Percentiles rank a stretch among this genome's conserved stretches.
These are phyloP conservation scores for Akabosia matsudoensis DNA, from an alignment of 1,140 invertebrate genomes.

Conservation along the genomic window DNA sequence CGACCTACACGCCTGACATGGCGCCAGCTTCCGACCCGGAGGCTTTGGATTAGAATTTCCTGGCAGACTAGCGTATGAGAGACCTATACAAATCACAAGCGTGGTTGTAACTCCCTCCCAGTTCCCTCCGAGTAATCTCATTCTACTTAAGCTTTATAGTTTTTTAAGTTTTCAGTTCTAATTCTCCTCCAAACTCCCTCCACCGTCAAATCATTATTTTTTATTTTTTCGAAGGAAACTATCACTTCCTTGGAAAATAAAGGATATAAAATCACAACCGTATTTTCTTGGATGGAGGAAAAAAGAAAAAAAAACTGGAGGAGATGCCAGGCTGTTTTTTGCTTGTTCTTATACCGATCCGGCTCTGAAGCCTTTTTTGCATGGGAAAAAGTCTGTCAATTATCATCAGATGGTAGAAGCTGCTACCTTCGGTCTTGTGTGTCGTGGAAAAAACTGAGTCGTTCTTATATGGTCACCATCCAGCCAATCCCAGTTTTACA, in stretches of 20 bases:
- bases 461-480: background rate
- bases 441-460: background rate
- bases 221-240: background rate
- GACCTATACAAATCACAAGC: background rate
- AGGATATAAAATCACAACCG: too few species aligned
- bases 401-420: too few species aligned
- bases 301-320: too few species aligned
- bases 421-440: background rate
- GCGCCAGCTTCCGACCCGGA: slow-evolving; percentile 54
- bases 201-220: background rate
- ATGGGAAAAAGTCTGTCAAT: background rate
- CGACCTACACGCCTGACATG: slow-evolving; percentile 75
- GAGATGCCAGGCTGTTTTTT: too few species aligned
- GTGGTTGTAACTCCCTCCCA: too few species aligned
- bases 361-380: too few species aligned
- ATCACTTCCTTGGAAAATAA: too few species aligned
- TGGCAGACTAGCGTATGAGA: slow-evolving; percentile 2
- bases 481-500: too few species aligned
- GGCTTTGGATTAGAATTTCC: background rate
- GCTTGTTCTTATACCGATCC: too few species aligned
- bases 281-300: too few species aligned
- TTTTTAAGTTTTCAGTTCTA: background rate
- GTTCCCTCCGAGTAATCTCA: too few species aligned
- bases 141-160: too few species aligned
- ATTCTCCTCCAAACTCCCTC: background rate